Evolutionary conservation across 2,888 invertebrate genomes (phyloP).

Genomic region (Timema cristinae): DNA sequence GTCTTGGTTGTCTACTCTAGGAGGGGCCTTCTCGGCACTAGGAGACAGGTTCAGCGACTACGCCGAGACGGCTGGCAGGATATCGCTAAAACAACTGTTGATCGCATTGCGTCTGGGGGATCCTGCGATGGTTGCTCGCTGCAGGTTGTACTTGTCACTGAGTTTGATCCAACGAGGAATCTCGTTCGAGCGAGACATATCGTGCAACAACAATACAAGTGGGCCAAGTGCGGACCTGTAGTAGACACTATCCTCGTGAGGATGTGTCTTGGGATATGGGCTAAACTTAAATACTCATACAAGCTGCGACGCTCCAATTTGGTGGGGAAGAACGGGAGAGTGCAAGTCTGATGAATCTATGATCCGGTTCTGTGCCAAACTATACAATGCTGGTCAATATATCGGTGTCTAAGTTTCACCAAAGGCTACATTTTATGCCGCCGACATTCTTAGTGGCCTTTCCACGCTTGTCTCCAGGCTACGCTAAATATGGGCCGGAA

Average conservation of each 20-base stretch:
- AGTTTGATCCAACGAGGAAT: constrained; percentile 78
- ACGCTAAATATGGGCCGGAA: no score
- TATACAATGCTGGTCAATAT: no score
- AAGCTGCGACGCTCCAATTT: constrained; percentile 9
- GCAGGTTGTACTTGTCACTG: constrained; percentile 80
- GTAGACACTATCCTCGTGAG: constrained; percentile 63
- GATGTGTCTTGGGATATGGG: constrained; percentile 88
- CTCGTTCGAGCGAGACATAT: constrained; percentile 61
- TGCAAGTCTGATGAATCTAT: no score
- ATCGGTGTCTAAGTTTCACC: no score
- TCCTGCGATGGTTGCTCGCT: constrained; percentile 73
- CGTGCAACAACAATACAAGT: constrained; percentile 51
- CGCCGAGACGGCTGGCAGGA: constrained; percentile 83
- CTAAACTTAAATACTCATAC: constrained; percentile 64
- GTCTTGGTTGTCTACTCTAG: constrained; percentile 94
- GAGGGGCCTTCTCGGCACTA: constrained; percentile 92
- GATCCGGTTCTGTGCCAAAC: no score
- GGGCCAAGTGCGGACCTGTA: constrained; percentile 42
- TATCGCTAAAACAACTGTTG: constrained; percentile 77
- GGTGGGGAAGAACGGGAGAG: no score
- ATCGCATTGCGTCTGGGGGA: constrained; percentile 79
- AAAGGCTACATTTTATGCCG: no score
- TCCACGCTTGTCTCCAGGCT: no score
- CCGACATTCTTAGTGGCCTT: no score
- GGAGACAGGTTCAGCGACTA: constrained; percentile 81